phyloP scores from a whole-genome alignment of 1,140 invertebrate genomes.

The Agrypnia vestita region DNA sequence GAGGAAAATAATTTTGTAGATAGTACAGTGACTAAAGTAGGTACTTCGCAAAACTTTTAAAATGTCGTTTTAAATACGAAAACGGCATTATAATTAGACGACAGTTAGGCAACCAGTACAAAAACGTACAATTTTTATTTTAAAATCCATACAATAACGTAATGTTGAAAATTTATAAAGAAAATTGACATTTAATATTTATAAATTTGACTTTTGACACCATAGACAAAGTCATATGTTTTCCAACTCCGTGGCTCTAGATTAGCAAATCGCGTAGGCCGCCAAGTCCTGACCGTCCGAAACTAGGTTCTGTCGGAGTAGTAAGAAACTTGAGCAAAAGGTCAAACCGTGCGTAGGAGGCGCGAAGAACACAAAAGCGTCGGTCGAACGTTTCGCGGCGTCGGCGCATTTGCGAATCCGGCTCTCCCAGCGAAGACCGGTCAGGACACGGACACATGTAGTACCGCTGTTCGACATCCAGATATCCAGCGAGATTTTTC shows the following conservation, averaged over 20 bases:
- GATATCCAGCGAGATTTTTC: slow-evolving; percentile 15
- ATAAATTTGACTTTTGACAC: slow-evolving; percentile 11
- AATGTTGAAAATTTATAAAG: too few relatives aligned
- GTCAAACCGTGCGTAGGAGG: neutral
- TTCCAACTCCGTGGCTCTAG: slow-evolving; percentile 32
- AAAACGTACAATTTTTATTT: neutral
- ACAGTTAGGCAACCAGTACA: neutral
- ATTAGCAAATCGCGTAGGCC: neutral
- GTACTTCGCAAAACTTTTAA: neutral
- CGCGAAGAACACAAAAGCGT: too few relatives aligned
- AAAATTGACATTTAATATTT: neutral
- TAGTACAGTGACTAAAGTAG: too few relatives aligned
- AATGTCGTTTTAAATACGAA: neutral
- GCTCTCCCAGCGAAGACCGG: neutral
- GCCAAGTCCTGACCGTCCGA: slow-evolving; percentile 7
- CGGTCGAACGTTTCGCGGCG: too few relatives aligned
- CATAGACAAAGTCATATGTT: slow-evolving; percentile 46
- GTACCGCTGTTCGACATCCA: slow-evolving; percentile 10
- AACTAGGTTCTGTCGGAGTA: neutral
- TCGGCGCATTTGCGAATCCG: neutral
- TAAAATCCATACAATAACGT: neutral
- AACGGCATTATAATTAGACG: neutral
- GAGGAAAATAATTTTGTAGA: neutral
- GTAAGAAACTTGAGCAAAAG: neutral
- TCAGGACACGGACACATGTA: slow-evolving; percentile 22